Evolutionary conservation across 2,797 vertebrate species (phyloP), one percentile per base, ranked within the genome.

Genomic region (Paratrypauchen microcephalus): DNA sequence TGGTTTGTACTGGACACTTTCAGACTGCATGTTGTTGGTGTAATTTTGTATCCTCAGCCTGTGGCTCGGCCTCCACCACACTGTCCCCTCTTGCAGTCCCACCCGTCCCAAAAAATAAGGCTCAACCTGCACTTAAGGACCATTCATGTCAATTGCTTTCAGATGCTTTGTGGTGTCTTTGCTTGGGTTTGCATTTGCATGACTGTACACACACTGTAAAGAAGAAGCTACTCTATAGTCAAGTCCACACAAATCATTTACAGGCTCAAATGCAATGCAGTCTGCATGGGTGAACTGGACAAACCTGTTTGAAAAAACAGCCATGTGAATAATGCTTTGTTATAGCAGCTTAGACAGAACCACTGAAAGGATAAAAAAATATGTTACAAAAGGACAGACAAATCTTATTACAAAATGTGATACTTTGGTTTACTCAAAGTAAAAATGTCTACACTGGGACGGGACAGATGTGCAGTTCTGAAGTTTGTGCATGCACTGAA

Each of bases 1-100:
- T 5, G 5, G 9, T 76, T 71, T 82, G 74, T 78, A 75, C 75
- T 81, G 74, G 63, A 77, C 72, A 65, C 71, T 76, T 74, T 85
- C 61, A 73, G 70, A 75, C 65, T 64, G 8, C 8, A 36, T 9
- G 59, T 80, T 74, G n/a, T 55, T 24, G 12, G 75, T 86, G 72
- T 88, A 81, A 85, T 90, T 87, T 86, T 89, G 77, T 87, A 80
- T 88, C n/a, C 60, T 70, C 70, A 72, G 79, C 68, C 70, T 81
- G 81, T 79, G 82, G 85, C 36, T 32, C 62, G 78, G 77, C 60
- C 19, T 81, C 72, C 75, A 70, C 80, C 84, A 65, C 85, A 74
- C 62, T 23, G 6, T 71, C 76, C 68, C 72, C 69, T 72, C 52
- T 69, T 74, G 6, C 26, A 58, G 56, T 58, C 70, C 69, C 45